Evolutionary conservation across 2,888 invertebrate species (phyloP).

Genomic region (Nemapogon koenigi): DNA sequence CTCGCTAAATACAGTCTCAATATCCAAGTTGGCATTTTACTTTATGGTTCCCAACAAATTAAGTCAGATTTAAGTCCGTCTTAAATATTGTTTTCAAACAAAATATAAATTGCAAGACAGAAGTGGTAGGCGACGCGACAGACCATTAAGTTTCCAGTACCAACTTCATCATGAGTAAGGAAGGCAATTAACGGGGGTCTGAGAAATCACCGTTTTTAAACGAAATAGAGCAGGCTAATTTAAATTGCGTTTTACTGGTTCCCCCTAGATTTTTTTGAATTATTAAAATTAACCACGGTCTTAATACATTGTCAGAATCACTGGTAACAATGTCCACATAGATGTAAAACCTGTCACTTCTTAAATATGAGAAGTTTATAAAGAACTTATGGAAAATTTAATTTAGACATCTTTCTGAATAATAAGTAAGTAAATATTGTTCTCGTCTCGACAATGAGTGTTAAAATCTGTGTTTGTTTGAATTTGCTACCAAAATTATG

Average conservation of each 20-base stretch:
- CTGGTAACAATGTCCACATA: too few relatives aligned
- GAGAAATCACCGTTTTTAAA: constrained; percentile 8
- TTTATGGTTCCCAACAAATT: constrained; percentile 5
- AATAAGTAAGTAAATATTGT: neutral
- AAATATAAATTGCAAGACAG: constrained; percentile 19
- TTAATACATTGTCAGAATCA: too few relatives aligned
- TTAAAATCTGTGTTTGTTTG: too few relatives aligned
- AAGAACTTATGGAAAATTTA: too few relatives aligned
- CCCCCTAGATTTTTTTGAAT: neutral
- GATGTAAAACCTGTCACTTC: too few relatives aligned
- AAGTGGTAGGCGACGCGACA: constrained; percentile 16
- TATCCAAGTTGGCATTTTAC: too few relatives aligned
- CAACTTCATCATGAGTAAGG: constrained; percentile 21
- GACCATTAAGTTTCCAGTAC: constrained; percentile 21
- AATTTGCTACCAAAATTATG: too few relatives aligned
- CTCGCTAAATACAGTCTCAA: too few relatives aligned
- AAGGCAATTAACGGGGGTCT: constrained; percentile 10
- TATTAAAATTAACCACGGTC: too few relatives aligned
- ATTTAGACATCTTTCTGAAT: too few relatives aligned
- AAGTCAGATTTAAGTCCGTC: constrained; percentile 1
- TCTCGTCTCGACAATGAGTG: too few relatives aligned
- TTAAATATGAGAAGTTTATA: too few relatives aligned
- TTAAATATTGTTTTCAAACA: constrained; percentile 11
- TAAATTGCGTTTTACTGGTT: constrained; percentile 4
- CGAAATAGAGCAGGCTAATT: constrained; percentile 9